Percentiles rank a stretch among this genome's conserved stretches.
Conservation (phyloP, 1,140 invertebrate species). For the Drosophila insularis region DNA sequence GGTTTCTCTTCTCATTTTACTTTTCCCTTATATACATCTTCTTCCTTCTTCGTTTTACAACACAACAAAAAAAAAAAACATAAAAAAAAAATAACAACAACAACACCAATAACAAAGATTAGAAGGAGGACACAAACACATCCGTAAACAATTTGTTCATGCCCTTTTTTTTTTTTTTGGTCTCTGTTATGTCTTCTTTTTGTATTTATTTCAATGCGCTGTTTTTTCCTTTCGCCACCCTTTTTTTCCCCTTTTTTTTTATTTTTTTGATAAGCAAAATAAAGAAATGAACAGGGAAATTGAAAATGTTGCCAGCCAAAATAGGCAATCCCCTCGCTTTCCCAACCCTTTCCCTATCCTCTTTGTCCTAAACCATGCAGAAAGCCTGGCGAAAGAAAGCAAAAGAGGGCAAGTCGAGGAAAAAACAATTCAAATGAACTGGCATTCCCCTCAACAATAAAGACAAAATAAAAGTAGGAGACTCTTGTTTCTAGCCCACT, state of each 20-base stretch:
- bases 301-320: slow-evolving; percentile 43
- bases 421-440: slow-evolving; percentile 56
- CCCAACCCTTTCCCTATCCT: background rate
- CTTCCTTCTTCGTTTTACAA: slow-evolving; percentile 24
- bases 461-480: background rate
- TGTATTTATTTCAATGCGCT: slow-evolving; percentile 53
- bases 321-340: slow-evolving; percentile 36
- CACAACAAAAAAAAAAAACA: background rate
- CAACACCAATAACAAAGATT: slow-evolving; percentile 43
- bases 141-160: slow-evolving; percentile 80
- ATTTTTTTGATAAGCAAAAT: slow-evolving; percentile 67
- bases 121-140: slow-evolving; percentile 71
- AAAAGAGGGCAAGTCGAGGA: background rate
- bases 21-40: slow-evolving; percentile 15
- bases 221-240: slow-evolving; percentile 14
- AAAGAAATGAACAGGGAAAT: slow-evolving; percentile 69
- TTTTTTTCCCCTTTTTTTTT: background rate
- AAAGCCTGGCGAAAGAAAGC: background rate
- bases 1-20: slow-evolving; percentile 30
- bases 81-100: slow-evolving; percentile 6
- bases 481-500: background rate
- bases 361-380: slow-evolving; percentile 23
- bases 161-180: slow-evolving; percentile 64
- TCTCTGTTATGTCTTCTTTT: slow-evolving; percentile 44
- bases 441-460: slow-evolving; percentile 9